These are phyloP conservation scores for Tetragonisca angustula DNA, from an alignment of 2,888 invertebrate genomes.

Conservation along the genomic window DNA sequence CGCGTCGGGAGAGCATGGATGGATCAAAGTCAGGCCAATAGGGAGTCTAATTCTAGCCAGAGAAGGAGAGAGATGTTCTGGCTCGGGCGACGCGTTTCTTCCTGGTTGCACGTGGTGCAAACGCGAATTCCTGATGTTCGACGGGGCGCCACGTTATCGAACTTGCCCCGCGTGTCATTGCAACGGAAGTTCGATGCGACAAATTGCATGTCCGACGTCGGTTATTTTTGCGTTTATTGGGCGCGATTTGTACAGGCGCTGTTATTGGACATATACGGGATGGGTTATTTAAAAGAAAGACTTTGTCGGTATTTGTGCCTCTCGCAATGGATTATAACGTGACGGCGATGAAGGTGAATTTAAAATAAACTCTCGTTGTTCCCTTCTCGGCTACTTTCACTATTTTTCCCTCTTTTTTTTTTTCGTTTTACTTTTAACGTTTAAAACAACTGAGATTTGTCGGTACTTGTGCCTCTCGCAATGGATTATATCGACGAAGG, in stretches of 20 bases:
- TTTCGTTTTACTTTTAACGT: background rate
- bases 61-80: slow-evolving; percentile 18
- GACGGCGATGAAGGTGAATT: background rate
- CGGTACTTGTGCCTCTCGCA: background rate
- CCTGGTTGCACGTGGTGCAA: slow-evolving; percentile 32
- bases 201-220: slow-evolving; percentile 37
- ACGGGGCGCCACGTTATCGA: slow-evolving; percentile 40
- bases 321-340: background rate
- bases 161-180: slow-evolving; percentile 2
- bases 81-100: slow-evolving; percentile 38
- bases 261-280: background rate
- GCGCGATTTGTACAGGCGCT: slow-evolving; percentile 26
- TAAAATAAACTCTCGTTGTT: background rate
- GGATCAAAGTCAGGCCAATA: slow-evolving; percentile 43
- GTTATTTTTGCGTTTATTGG: slow-evolving; percentile 40
- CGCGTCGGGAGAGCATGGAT: slow-evolving; percentile 20
- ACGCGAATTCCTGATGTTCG: slow-evolving; percentile 37
- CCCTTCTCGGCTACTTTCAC: background rate
- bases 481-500: slow-evolving; percentile 1
- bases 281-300: background rate
- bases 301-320: background rate
- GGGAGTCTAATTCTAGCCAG: slow-evolving; percentile 51
- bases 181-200: slow-evolving; percentile 33
- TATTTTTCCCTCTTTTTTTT: background rate
- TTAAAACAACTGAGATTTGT: background rate